A percentile compares a stretch with the other conserved stretches of the same genome.
phyloP scores from a whole-genome alignment of 53 echinoderm and acorn worm genomes.

The Arbacia lixula region DNA sequence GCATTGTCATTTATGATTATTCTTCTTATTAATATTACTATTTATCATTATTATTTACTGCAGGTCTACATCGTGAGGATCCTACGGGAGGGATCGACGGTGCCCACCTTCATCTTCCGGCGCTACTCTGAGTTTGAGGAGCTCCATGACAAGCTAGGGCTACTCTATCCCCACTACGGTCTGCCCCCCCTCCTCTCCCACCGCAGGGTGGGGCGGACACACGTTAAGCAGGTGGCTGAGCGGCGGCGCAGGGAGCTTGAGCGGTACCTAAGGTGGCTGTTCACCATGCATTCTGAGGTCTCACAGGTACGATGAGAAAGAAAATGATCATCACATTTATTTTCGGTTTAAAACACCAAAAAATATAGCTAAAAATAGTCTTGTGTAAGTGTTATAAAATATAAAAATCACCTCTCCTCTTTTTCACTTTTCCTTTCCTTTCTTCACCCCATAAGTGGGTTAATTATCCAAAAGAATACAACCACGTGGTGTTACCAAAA shows the following conservation, averaged over 20 bases:
- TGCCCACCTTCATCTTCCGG: conserved; percentile 95
- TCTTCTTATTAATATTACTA: too few relatives aligned
- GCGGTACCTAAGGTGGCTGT: conserved; percentile 67
- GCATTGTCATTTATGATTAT: too few relatives aligned
- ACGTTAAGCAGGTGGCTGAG: conserved; percentile 97
- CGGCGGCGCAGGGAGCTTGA: conserved; percentile 77
- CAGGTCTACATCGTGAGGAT: conserved; percentile 92
- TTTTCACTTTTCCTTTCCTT: too few relatives aligned
- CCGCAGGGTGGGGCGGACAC: conserved; percentile 84
- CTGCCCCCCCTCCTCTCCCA: conserved; percentile 74
- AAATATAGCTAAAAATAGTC: too few relatives aligned
- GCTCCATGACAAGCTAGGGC: conserved; percentile 80
- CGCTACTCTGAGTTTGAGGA: conserved; percentile 96
- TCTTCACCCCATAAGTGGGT: too few relatives aligned
- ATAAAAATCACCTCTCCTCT: too few relatives aligned
- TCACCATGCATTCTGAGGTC: conserved; percentile 70
- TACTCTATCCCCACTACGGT: conserved; percentile 71
- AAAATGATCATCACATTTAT: too few relatives aligned
- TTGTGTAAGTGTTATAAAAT: too few relatives aligned
- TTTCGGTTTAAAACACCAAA: too few relatives aligned
- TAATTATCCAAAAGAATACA: too few relatives aligned
- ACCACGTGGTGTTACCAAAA: too few relatives aligned
- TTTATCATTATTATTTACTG: too few relatives aligned
- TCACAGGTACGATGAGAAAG: conserved; percentile 82
- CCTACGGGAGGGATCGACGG: conserved; percentile 71